phyloP scores from a whole-genome alignment of 2,888 invertebrate genomes.

The Epinotia brunnichana region DNA sequence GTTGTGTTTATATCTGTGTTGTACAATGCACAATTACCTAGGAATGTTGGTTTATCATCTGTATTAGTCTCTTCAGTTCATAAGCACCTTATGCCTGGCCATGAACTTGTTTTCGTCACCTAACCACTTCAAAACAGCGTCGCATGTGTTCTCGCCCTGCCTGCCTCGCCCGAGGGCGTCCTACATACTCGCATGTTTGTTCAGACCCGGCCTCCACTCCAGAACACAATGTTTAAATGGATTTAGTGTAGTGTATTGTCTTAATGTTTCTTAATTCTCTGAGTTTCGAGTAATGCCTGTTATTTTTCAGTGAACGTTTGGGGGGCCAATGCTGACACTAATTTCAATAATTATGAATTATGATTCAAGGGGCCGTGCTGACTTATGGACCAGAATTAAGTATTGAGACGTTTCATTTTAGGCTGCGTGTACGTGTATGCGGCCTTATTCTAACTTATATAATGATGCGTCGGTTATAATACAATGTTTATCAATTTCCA shows the following conservation, averaged over 20 bases:
- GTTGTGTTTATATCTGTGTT: background rate
- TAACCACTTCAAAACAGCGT: background rate
- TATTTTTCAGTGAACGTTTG: background rate
- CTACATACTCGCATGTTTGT: conserved; percentile 19
- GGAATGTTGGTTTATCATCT: background rate
- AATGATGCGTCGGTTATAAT: too few relatives aligned
- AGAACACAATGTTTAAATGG: conserved; percentile 30
- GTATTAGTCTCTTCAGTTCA: background rate
- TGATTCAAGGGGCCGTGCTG: background rate
- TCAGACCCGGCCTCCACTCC: conserved; percentile 10
- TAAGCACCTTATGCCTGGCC: background rate
- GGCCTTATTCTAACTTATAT: too few relatives aligned
- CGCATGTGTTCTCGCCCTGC: background rate
- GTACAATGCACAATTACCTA: background rate
- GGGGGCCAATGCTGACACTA: too few relatives aligned
- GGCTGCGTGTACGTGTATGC: too few relatives aligned
- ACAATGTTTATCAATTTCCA: too few relatives aligned
- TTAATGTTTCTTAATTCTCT: conserved; percentile 7
- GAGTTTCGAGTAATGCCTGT: background rate
- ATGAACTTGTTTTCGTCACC: conserved; percentile 13
- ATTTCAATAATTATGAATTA: background rate
- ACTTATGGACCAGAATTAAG: background rate
- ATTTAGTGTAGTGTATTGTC: conserved; percentile 12
- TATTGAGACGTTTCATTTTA: background rate
- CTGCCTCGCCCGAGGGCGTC: conserved; percentile 17